These are phyloP conservation scores for Canis aureus DNA, from an alignment of 2,113 vertebrate genomes.

Conservation along the genomic window DNA sequence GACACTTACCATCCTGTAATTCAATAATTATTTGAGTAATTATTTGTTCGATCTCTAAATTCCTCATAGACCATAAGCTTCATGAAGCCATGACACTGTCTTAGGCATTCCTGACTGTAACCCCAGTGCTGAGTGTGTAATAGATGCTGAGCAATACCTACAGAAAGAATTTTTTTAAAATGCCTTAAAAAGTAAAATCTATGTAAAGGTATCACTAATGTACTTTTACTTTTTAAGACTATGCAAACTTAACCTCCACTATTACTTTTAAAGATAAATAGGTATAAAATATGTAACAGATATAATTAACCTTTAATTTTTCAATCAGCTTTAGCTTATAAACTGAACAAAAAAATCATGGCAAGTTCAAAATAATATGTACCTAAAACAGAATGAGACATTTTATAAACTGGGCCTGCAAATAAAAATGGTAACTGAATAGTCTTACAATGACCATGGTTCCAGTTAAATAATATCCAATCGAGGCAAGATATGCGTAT, in stretches of 20 bases:
- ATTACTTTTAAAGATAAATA: constrained; percentile 51
- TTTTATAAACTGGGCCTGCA: constrained; percentile 76
- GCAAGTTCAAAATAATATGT: constrained; percentile 76
- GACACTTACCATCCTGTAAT: constrained; percentile 8
- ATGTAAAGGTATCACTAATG: neutral
- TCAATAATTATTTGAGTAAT: constrained; percentile 42
- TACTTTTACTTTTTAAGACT: constrained; percentile 29
- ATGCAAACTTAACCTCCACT: constrained; percentile 61
- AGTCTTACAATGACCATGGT: constrained; percentile 69
- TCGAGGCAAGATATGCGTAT: constrained; percentile 86
- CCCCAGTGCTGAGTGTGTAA: neutral
- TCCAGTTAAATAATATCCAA: constrained; percentile 86
- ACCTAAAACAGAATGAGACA: constrained; percentile 80
- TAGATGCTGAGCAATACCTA: neutral
- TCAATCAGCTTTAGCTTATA: constrained; percentile 74
- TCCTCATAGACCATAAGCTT: neutral
- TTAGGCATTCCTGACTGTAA: neutral
- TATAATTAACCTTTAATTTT: constrained; percentile 69
- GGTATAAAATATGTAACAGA: constrained; percentile 61
- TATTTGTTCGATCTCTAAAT: constrained; percentile 48
- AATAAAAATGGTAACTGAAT: constrained; percentile 82
- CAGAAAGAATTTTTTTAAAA: neutral
- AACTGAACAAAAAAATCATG: constrained; percentile 77
- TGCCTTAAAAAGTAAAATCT: constrained; percentile 24
- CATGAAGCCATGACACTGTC: neutral